These are phyloP conservation scores for Formica exsecta DNA, from an alignment of 1,140 invertebrate genomes.

Conservation along the genomic window DNA sequence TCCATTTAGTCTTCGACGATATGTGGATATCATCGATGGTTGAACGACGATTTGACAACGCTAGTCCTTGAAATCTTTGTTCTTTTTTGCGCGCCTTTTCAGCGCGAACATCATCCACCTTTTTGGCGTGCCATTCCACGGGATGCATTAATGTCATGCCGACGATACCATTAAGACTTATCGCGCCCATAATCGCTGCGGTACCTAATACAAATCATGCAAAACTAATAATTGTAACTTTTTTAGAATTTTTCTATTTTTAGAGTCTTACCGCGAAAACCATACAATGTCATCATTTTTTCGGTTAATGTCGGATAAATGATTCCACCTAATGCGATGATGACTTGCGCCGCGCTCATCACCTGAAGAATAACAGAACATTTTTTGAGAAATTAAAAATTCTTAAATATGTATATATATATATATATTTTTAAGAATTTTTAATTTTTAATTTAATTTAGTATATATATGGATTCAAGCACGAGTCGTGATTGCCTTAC, in stretches of 20 bases:
- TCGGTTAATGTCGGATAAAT: conserved; percentile 82
- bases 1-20: conserved; percentile 77
- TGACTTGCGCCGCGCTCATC: conserved; percentile 83
- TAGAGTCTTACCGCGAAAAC: conserved; percentile 81
- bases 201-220: conserved; percentile 75
- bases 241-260: background rate
- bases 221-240: background rate
- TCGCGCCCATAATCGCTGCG: conserved; percentile 81
- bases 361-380: conserved; percentile 74
- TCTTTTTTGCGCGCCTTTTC: conserved; percentile 60
- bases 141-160: conserved; percentile 85
- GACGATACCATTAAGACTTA: conserved; percentile 82
- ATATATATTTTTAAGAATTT: no score
- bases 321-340: conserved; percentile 82
- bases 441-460: no score
- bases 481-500: conserved; percentile 69
- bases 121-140: conserved; percentile 80
- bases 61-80: conserved; percentile 46
- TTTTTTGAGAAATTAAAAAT: conserved; percentile 21
- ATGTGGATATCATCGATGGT: conserved; percentile 75
- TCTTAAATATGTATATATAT: background rate
- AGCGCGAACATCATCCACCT: conserved; percentile 65
- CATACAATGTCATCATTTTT: conserved; percentile 81
- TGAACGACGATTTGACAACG: conserved; percentile 72
- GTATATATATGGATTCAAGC: background rate